Evolutionary conservation across 2,888 invertebrate species (phyloP), one percentile per base, ranked within the genome.

Genomic region (Miltochrista miniata): DNA sequence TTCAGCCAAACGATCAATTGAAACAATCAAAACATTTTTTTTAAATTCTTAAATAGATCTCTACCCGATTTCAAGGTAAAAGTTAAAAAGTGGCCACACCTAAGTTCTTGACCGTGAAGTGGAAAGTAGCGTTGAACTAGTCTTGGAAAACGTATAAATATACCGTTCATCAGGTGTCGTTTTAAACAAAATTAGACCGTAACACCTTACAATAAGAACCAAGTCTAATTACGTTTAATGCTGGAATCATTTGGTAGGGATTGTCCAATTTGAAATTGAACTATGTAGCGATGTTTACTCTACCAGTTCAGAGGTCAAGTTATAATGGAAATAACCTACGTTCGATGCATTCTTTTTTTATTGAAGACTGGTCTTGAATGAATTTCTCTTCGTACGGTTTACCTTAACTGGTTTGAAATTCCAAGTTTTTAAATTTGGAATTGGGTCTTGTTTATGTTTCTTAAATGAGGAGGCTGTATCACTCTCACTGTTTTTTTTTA

Each of bases 101-200:
- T 39, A 59, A 68, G 82, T 71, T 81, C 88, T 89, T 90, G 89
- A 87, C 90, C 88, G 83, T 89, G 87, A 86, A 87, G 85, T 85
- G 79, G 87, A 84, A 84, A 88, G 81, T 79, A 79, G 78, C 72
- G 69, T 76, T 77, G 72, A 70, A 68, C 78, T 71, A 75, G 70
- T 75, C 74, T 62, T 58, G 54, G 61, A 61, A 74, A 62, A 68
- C 65, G 56, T 48, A 36, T 61, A 49, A 3, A 29, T 40, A 53
- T 68, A 41, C 67, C 38, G 29, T 48, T 38, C 44, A 45, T 37
- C 41, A 0, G 12, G 29, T 35, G 13, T 12, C 10, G 1, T 2
- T n/a, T 30, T 46, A 60, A 34, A 52, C 33, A 1, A 83, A 66
- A 65, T 48, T 68, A 18, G 60, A 71, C 74, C 59, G 58, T 81